A percentile compares a stretch with the other conserved stretches of the same genome.
Conservation (phyloP, 2,113 vertebrate species). For the Nibea albiflora region DNA sequence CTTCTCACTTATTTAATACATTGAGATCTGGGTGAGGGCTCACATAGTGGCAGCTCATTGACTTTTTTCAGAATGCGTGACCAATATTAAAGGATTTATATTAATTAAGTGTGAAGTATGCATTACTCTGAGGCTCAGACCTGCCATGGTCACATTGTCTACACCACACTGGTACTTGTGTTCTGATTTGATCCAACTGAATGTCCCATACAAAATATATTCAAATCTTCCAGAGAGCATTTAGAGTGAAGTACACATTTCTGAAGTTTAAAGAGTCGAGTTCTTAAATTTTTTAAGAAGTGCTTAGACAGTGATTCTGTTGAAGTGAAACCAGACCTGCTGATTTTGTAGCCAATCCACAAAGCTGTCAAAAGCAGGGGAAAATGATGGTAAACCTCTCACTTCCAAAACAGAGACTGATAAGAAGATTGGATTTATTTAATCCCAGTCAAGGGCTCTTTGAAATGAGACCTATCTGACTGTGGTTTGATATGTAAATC, state of each 20-base stretch:
- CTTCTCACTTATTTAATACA: background rate
- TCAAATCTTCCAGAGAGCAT: conserved; percentile 6
- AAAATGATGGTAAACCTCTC: conserved; percentile 50
- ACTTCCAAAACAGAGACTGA: conserved; percentile 43
- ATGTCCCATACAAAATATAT: background rate
- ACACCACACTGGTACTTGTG: background rate
- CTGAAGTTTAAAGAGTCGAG: conserved; percentile 7
- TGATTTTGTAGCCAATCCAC: conserved; percentile 6
- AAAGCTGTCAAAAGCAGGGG: conserved; percentile 23
- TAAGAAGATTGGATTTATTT: conserved; percentile 35
- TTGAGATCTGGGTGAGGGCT: background rate
- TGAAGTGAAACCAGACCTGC: conserved; percentile 29
- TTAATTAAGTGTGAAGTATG: conserved; percentile 1
- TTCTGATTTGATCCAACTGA: background rate
- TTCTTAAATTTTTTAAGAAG: conserved; percentile 29
- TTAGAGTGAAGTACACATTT: background rate
- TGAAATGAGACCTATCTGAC: conserved; percentile 23
- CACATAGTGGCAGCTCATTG: background rate
- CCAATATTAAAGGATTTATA: background rate
- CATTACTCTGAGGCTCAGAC: background rate
- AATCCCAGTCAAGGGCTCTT: conserved; percentile 41
- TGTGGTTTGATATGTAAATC: conserved; percentile 30
- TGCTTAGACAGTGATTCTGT: conserved; percentile 28
- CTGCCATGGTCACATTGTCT: background rate
- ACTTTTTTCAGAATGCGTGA: background rate